Base-by-base conservation (phyloP, 2,888 invertebrate genomes). In the Dryocosmus kuriphilus region DNA sequence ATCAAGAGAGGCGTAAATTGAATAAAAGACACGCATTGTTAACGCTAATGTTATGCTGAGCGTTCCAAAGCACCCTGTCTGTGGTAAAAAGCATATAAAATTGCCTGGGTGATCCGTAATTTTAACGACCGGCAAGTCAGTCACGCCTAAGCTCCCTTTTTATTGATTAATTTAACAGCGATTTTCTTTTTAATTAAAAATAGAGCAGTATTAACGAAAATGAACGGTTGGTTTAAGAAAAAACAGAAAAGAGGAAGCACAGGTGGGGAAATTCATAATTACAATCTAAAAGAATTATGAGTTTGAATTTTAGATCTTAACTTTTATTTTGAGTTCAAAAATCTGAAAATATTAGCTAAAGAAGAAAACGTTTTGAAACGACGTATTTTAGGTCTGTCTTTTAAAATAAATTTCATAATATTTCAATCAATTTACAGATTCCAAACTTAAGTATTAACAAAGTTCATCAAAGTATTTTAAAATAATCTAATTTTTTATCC, bases 11-110 rank as follows among this genome's bases (percentile, higher is more conserved):
- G 83, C 84, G 85, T 83, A 84, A 87, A 86, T 86, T 84, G 85
- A 88, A 86, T 84, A 83, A 86, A 84, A 85, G 86, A 86, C 85
- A 85, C 84, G 88, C 85, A 86, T 89, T 89, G 88, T 89, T 84
- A 81, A 82, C 82, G 84, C 75, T 86, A 84, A 86, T 85, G 83
- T 86, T 82, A 86, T 85, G 84, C 82, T 75, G 57, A 73, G 76
- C 77, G 51, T 77, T 75, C 74, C 30, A n/a, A 63, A 76, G 74
- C 73, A 77, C 77, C 51, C 71, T n/a, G n/a, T n/a, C 41, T 41
- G 80, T 80, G 80, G 81, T 71, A 77, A 80, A 77, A 79, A 78
- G 75, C 80, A 61, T 81, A 22, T 81, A 22, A 82, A 86, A 86
- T 85, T 82, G 79, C 74, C 80, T 75, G 77, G 76, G 83, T 80